phyloP scores from a whole-genome alignment of 2,797 vertebrate species.

The Phrynocephalus vlangalii region DNA sequence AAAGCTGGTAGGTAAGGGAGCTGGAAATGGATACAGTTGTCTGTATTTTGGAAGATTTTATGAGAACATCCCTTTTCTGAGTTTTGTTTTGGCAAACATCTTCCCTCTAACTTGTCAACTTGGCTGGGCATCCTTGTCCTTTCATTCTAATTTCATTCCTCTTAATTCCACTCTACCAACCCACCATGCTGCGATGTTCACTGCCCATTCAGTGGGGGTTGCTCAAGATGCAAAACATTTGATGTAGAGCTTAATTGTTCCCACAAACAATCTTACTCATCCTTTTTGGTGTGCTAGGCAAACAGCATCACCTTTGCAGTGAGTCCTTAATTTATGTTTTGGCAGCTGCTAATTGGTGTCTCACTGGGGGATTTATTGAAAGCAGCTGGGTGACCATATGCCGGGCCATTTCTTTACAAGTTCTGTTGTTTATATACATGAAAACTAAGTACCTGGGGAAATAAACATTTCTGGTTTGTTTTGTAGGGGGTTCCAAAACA shows the following conservation, averaged over 20 bases:
- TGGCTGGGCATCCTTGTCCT: constrained; percentile 8
- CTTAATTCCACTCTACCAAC: not conserved
- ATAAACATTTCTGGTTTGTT: constrained; percentile 50
- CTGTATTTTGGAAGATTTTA: too few relatives aligned
- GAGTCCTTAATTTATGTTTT: constrained; percentile 50
- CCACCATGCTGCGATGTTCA: not conserved
- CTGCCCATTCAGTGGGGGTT: constrained; percentile 21
- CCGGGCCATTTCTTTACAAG: constrained; percentile 65
- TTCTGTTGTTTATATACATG: constrained; percentile 55
- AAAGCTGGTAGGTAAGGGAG: too few relatives aligned
- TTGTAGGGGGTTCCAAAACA: constrained; percentile 31
- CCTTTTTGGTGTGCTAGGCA: constrained; percentile 18
- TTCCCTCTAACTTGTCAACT: not conserved
- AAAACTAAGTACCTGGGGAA: constrained; percentile 50
- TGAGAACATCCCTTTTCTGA: too few relatives aligned
- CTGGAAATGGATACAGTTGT: too few relatives aligned
- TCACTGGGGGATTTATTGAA: constrained; percentile 57
- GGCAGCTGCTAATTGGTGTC: constrained; percentile 52
- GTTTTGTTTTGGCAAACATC: not conserved
- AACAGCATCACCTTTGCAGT: constrained; percentile 34
- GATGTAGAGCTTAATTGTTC: constrained; percentile 19
- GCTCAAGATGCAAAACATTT: constrained; percentile 35
- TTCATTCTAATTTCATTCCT: not conserved
- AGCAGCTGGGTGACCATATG: constrained; percentile 71
- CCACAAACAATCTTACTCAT: constrained; percentile 30